phyloP scores from a whole-genome alignment of 92 coral and sea anemone species.

The Siderastrea siderea region DNA sequence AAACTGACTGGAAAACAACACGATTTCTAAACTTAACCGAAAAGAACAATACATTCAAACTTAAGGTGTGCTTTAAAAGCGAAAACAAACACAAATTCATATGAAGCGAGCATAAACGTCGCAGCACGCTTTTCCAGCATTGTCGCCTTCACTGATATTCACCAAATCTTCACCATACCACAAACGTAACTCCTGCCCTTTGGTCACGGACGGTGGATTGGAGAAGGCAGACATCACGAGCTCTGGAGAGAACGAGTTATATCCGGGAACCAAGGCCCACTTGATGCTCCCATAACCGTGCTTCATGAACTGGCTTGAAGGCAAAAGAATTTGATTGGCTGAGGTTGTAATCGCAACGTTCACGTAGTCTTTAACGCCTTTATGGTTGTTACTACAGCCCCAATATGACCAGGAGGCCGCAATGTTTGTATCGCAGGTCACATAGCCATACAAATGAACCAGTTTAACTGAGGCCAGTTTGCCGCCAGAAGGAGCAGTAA shows the following conservation, averaged over 20 bases:
- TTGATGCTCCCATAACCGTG: not conserved
- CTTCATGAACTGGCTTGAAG: not conserved
- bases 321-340: not conserved
- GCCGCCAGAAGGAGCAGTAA: not conserved
- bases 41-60: too few species aligned
- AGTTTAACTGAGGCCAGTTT: not conserved
- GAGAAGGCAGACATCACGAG: conserved; percentile 10
- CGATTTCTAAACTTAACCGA: too few species aligned
- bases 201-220: not conserved
- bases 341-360: not conserved
- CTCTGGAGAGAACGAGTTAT: conserved; percentile 15
- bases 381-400: not conserved
- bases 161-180: conserved; percentile 26
- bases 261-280: conserved; percentile 5
- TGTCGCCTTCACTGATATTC: not conserved
- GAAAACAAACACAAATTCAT: not conserved
- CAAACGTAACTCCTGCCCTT: conserved; percentile 17
- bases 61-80: too few species aligned
- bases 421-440: not conserved
- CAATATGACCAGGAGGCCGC: not conserved
- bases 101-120: conserved; percentile 10
- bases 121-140: not conserved
- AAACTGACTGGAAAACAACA: too few species aligned
- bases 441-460: not conserved
- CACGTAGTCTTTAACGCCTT: not conserved